Evolutionary conservation across 2,888 invertebrate species (phyloP), one percentile per base, ranked within the genome.

Genomic region (Andrena chrysosceles): DNA sequence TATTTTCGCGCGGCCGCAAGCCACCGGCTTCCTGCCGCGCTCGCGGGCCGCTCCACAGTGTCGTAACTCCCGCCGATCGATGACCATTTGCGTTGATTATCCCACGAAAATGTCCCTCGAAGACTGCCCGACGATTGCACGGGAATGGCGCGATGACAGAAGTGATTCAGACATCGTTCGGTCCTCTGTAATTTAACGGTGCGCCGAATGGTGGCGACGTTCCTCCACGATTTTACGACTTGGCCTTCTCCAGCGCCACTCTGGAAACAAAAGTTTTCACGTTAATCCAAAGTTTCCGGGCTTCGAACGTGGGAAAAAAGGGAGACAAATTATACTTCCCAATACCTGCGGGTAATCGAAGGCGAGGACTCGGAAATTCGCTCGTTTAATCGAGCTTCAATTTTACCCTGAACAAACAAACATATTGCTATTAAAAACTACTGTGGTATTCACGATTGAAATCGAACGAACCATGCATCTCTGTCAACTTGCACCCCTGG

Each of bases 41-140:
- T 80, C 64, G 23, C 35, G 48, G 70, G 29, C 35, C 74, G 75
- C 74, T 88, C 84, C 73, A 60, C 31, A 31, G 71, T 71, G 77
- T 76, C 62, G 70, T 85, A 85, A 88, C 78, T 81, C 70, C 66
- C 64, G 70, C 74, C 82, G 29, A 81, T 88, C 83, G 71, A 49
- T 73, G 68, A 73, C 66, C 77, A 85, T 86, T 89, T 85, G 85
- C 86, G 81, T 85, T 26, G 88, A 85, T 84, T 84, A 79, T 80
- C 68, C 73, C 76, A 77, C n/a, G 75, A 81, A 86, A 85, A 77
- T 68, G 73, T 74, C 74, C 48, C 79, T 60, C 66, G 71, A 31
- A 54, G 66, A 71, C 48, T 63, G 73, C 67, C 73, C 35, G 70
- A 72, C 60, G 77, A 71, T 63, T 26, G 62, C 29, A 42, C 35